These are phyloP conservation scores for Schizotus pectinicornis DNA, from an alignment of 2,888 invertebrate species.

Conservation along the genomic window DNA sequence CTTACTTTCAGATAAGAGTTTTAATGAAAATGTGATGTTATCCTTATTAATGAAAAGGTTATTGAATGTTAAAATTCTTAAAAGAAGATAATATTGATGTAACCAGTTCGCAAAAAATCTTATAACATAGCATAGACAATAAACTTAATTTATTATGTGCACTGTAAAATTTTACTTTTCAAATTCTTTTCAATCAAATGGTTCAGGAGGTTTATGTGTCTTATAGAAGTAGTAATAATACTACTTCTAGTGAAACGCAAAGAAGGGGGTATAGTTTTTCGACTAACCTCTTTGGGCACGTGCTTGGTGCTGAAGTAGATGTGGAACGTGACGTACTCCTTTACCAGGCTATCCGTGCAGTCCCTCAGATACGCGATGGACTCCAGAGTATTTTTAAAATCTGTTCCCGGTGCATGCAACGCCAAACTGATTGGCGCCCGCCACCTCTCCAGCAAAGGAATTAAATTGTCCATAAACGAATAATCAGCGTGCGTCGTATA, in stretches of 20 bases:
- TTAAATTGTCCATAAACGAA: slow-evolving; percentile 89
- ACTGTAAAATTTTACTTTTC: too few relatives aligned
- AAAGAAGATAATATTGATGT: too few relatives aligned
- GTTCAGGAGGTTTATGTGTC: too few relatives aligned
- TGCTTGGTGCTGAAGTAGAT: slow-evolving; percentile 87
- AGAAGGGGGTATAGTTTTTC: not conserved
- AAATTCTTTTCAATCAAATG: too few relatives aligned
- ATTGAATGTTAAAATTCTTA: too few relatives aligned
- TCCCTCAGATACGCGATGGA: slow-evolving; percentile 82
- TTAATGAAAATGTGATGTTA: too few relatives aligned
- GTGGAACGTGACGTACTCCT: slow-evolving; percentile 85
- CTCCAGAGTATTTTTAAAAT: slow-evolving; percentile 78
- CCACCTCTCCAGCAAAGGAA: slow-evolving; percentile 85
- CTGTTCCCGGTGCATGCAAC: slow-evolving; percentile 85
- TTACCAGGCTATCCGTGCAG: slow-evolving; percentile 73
- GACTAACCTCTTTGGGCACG: slow-evolving; percentile 72
- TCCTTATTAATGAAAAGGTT: too few relatives aligned
- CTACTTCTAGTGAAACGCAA: not conserved
- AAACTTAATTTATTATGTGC: too few relatives aligned
- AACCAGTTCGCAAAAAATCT: too few relatives aligned
- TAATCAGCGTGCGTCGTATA: slow-evolving; percentile 93
- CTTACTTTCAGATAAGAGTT: too few relatives aligned
- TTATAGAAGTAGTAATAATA: too few relatives aligned
- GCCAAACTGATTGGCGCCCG: slow-evolving; percentile 86
- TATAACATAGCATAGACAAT: too few relatives aligned